phyloP scores from a whole-genome alignment of 1,140 invertebrate species.

The Drosophila busckii region DNA sequence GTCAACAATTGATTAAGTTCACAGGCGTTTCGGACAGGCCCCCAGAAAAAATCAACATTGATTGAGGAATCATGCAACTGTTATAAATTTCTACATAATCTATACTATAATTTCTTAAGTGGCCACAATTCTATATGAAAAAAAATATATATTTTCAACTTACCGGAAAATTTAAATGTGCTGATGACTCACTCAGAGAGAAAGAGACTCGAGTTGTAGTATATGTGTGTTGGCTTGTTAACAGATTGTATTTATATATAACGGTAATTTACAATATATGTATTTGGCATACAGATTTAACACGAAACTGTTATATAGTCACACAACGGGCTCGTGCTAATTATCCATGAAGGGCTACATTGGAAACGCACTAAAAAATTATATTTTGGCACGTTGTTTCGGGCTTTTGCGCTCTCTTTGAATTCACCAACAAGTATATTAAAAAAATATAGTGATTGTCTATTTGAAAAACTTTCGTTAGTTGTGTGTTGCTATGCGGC shows the following conservation, averaged over 20 bases:
- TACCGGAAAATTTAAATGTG: conserved; percentile 62
- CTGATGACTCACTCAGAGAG: conserved; percentile 49
- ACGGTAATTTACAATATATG: conserved; percentile 33
- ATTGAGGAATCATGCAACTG: not conserved
- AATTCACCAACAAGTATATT: not conserved
- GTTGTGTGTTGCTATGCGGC: conserved; percentile 30
- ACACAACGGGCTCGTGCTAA: conserved; percentile 71
- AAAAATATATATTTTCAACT: conserved; percentile 26
- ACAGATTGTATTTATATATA: conserved; percentile 16
- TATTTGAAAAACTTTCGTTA: too few species aligned
- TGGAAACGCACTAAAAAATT: conserved; percentile 47
- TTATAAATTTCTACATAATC: not conserved
- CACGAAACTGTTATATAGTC: conserved; percentile 69
- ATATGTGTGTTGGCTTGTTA: conserved; percentile 14
- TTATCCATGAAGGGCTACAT: conserved; percentile 71
- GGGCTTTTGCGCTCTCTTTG: conserved; percentile 1
- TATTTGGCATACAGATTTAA: conserved; percentile 36
- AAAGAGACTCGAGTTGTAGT: too few species aligned
- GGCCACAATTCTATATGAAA: too few species aligned
- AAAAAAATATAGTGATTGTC: conserved; percentile 5
- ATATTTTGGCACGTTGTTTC: conserved; percentile 14
- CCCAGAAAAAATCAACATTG: not conserved
- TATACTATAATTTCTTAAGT: too few species aligned
- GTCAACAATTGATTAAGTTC: conserved; percentile 2
- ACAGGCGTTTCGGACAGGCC: conserved; percentile 12